phyloP scores from a whole-genome alignment of 2,113 vertebrate species.

The Hemiprocne comata region DNA sequence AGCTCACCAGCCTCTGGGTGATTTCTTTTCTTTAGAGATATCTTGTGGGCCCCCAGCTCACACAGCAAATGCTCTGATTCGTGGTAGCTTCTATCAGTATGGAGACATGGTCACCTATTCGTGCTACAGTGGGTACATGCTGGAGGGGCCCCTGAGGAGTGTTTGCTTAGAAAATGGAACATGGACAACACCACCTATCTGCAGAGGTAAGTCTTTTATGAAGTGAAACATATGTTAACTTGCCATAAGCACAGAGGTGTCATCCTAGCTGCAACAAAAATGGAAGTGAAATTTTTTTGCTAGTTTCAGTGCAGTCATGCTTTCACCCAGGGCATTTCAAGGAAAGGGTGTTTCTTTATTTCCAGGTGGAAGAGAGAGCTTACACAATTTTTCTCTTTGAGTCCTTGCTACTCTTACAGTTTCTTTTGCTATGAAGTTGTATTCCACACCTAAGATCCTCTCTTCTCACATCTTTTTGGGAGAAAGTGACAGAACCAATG shows the following conservation, averaged over 20 bases:
- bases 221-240: not conserved
- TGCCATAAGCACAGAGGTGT: not conserved
- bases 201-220: conserved; percentile 84
- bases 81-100: conserved; percentile 89
- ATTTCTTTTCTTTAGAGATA: conserved; percentile 83
- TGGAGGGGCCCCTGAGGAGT: conserved; percentile 89
- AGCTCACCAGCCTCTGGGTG: not conserved
- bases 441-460: not conserved
- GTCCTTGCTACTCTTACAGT: not conserved
- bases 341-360: not conserved
- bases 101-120: conserved; percentile 93
- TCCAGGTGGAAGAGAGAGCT: not conserved
- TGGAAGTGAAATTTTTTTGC: not conserved
- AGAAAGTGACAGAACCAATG: not conserved
- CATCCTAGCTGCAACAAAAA: not conserved
- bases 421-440: not conserved
- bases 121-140: conserved; percentile 92
- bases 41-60: conserved; percentile 89
- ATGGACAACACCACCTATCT: conserved; percentile 90
- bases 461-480: not conserved
- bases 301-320: not conserved
- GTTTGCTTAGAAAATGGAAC: conserved; percentile 93
- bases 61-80: conserved; percentile 87
- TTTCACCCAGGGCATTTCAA: not conserved
- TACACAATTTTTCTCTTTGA: not conserved